Base-by-base conservation (phyloP, 2,113 vertebrate species). In the Murina feae region DNA sequence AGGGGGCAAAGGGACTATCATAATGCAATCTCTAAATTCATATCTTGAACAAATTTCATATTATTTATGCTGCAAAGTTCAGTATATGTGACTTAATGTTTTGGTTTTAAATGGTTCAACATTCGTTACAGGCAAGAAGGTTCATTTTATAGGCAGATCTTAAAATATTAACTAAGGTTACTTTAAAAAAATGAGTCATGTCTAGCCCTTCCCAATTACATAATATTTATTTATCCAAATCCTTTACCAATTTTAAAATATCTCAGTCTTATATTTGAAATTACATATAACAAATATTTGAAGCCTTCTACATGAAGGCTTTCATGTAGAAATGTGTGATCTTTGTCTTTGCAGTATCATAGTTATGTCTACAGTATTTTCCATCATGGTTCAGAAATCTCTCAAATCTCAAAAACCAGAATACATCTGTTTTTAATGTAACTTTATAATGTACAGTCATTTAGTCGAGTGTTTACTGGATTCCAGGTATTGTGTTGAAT, bases 151-250 rank as follows among this genome's bases (percentile, higher is more conserved):
- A 94, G 93, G 66, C 84, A 90, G 90, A 88, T 96, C 71, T 88
- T 96, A 63, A 96, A 96, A 78, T 95, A 96, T 90, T 96, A 95
- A 94, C 79, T 21, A 91, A 82, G n/a, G 76, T 93, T 96, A 53
- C 80, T 83, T 96, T 96, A 35, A 89, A 93, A 93, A 86, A 97
- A 25, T 91, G 92, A 95, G 58, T 96, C 96, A 92, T 95, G 66
- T 51, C 35, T 81, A 47, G 58, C 63, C 78, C 72, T 94, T 94
- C 86, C 92, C 92, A 95, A 71, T 95, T 96, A 83, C 65, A 90
- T 92, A 97, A 93, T 96, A 94, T 96, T 97, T 97, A 90, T 78
- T 95, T 97, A 92, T 51, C 88, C 81, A 88, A 88, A 92, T 95
- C 9, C 76, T 92, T 94, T 96, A 87, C 66, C 39, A 78, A 90